Percentiles rank a stretch among this genome's conserved stretches.
phyloP scores from a whole-genome alignment of 2,888 invertebrate genomes.

The Thereva nobilitata region DNA sequence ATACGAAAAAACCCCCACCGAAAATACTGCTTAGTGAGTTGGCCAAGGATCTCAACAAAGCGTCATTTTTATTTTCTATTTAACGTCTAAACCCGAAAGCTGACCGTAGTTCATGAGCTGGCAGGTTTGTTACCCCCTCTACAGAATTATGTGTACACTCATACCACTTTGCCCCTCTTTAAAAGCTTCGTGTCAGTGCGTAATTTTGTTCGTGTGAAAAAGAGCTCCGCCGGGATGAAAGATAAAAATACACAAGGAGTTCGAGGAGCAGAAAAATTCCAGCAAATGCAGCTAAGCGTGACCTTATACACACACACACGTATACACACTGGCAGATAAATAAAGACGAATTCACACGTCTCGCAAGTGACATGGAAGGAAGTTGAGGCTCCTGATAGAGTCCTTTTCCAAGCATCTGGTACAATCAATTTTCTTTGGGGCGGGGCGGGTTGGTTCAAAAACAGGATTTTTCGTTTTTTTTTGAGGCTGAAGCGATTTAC shows the following conservation, averaged over 20 bases:
- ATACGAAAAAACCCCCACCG: conserved; percentile 17
- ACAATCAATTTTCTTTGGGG: too few relatives aligned
- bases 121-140: conserved; percentile 2
- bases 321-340: conserved; percentile 6
- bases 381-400: conserved; percentile 20
- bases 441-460: too few relatives aligned
- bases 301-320: conserved; percentile 17
- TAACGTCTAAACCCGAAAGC: conserved; percentile 32
- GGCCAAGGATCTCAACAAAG: conserved; percentile 15
- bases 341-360: conserved; percentile 14
- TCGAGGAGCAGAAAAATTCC: not conserved
- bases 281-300: conserved; percentile 27
- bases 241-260: conserved; percentile 9
- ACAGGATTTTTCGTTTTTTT: too few relatives aligned
- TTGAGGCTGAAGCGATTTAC: too few relatives aligned
- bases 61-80: conserved; percentile 32
- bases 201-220: conserved; percentile 1
- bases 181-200: conserved; percentile 15
- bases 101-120: conserved; percentile 1
- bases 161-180: not conserved
- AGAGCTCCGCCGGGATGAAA: conserved; percentile 11
- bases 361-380: not conserved
- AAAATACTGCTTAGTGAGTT: conserved; percentile 25
- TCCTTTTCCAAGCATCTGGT: not conserved
- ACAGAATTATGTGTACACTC: not conserved